Evolutionary conservation across 2,888 invertebrate species (phyloP).

Genomic region (Amiota communis): DNA sequence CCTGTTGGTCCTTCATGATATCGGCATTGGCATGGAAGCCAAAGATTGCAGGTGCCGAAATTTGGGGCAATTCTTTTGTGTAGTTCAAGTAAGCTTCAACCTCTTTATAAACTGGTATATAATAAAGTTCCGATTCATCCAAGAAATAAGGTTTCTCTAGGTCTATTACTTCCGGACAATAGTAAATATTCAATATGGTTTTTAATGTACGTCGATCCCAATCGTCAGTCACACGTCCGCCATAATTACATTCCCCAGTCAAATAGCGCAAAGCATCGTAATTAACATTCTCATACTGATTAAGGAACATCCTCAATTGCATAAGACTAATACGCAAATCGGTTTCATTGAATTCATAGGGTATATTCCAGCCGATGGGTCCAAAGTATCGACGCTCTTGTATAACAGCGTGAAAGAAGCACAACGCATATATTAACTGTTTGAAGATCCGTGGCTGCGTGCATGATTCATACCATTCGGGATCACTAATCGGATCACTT

Average conservation of each 20-base stretch:
- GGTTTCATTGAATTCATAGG: constrained; percentile 96
- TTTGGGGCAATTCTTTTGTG: constrained; percentile 81
- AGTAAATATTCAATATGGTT: constrained; percentile 87
- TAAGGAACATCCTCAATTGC: constrained; percentile 90
- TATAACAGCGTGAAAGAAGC: constrained; percentile 94
- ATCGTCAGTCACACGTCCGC: constrained; percentile 95
- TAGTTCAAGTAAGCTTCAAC: constrained; percentile 82
- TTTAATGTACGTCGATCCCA: constrained; percentile 92
- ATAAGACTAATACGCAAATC: constrained; percentile 91
- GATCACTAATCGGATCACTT: constrained; percentile 89
- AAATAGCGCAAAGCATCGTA: constrained; percentile 91
- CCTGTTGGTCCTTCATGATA: constrained; percentile 92
- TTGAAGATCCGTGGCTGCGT: constrained; percentile 85
- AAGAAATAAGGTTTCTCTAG: constrained; percentile 78
- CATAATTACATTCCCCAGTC: constrained; percentile 97
- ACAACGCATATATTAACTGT: constrained; percentile 88
- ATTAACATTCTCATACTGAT: constrained; percentile 86
- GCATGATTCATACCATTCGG: constrained; percentile 90
- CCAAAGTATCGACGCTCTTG: constrained; percentile 94
- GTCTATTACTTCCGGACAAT: constrained; percentile 80
- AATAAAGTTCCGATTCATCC: constrained; percentile 81
- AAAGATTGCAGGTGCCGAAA: constrained; percentile 88
- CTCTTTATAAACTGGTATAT: constrained; percentile 82
- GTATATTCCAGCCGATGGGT: constrained; percentile 95
- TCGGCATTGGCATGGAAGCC: constrained; percentile 95